Evolutionary conservation across 2,888 invertebrate species (phyloP), one percentile per base, ranked within the genome.

Genomic region (Helicoverpa assulta): DNA sequence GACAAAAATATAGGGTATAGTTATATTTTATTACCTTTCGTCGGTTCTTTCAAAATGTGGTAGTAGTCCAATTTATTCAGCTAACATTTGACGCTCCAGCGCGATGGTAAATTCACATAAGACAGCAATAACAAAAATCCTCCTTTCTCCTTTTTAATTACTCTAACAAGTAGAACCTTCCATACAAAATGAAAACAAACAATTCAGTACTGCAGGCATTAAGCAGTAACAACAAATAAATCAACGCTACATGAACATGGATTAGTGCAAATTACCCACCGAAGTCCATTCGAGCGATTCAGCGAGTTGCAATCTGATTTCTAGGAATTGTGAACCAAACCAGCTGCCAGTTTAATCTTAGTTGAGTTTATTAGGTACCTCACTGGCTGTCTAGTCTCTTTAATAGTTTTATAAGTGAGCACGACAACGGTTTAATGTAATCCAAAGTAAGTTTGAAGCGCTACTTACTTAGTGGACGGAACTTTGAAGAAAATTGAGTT

Each of bases 261-360:
- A 78, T 73, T 73, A 76, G 61, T 18, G 57, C 64, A 61, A 73
- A 78, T 68, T 73, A 59, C 64, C 67, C 19, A 26, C 33, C 29
- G 40, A 73, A 61, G 67, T 55, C 43, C 57, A 66, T 70, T 81
- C 18, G 40, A 55, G 51, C 53, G 47, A 70, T 61, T 76, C 62
- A 65, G 68, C 64, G 37, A 66, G 62, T 33, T 78, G 8, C 55
- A 68, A 62, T 65, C 53, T 51, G 59, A 62, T 75, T 64, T 62
- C 60, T 63, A 0, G 58, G 29, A 75, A 70, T 70, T 66, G 51
- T 54, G 50, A 72, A 72, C 69, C 52, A 52, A 72, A 72, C 69
- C 52, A 52, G 66, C 69, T 71, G 57, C 67, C 26, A 50, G 61
- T 4, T 63, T 65, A 52, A 62, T 65, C 29, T 59, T 19, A 50